Evolutionary conservation across 2,113 vertebrate genomes (phyloP).

Genomic region (Paramisgurnus dabryanus): DNA sequence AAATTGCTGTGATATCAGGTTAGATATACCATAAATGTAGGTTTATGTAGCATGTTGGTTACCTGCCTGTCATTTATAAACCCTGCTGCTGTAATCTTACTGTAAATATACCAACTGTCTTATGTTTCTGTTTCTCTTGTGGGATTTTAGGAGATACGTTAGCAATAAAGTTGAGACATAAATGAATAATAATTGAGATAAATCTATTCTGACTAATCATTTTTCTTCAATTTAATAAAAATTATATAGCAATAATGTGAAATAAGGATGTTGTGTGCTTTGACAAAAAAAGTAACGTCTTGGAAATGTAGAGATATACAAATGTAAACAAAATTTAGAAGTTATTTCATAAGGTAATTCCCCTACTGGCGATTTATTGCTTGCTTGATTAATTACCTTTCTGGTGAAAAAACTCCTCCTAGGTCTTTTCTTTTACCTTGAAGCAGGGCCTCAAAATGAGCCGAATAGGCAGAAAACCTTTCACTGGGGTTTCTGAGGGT

Average conservation of each 20-base stretch:
- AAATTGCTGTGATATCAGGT: too few relatives aligned
- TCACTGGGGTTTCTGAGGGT: not conserved
- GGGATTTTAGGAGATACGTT: too few relatives aligned
- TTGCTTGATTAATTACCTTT: constrained; percentile 36
- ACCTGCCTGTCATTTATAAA: too few relatives aligned
- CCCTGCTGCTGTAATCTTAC: too few relatives aligned
- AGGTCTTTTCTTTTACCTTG: not conserved
- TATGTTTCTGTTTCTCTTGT: too few relatives aligned
- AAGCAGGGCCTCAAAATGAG: not conserved
- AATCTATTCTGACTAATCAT: too few relatives aligned
- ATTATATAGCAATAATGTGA: not conserved
- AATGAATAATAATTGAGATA: too few relatives aligned
- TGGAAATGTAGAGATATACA: constrained; percentile 11
- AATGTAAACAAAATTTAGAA: constrained; percentile 22
- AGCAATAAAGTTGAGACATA: too few relatives aligned
- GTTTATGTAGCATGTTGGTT: too few relatives aligned
- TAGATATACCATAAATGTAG: too few relatives aligned
- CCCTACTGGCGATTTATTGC: constrained; percentile 40
- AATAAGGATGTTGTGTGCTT: not conserved
- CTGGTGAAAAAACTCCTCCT: not conserved
- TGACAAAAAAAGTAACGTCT: too few relatives aligned
- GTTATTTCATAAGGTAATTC: constrained; percentile 17
- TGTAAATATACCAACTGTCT: too few relatives aligned
- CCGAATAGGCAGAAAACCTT: not conserved
- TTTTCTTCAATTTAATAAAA: not conserved